Base-by-base conservation (phyloP, 2,113 vertebrate genomes). In the Phalacrocorax aristotelis region DNA sequence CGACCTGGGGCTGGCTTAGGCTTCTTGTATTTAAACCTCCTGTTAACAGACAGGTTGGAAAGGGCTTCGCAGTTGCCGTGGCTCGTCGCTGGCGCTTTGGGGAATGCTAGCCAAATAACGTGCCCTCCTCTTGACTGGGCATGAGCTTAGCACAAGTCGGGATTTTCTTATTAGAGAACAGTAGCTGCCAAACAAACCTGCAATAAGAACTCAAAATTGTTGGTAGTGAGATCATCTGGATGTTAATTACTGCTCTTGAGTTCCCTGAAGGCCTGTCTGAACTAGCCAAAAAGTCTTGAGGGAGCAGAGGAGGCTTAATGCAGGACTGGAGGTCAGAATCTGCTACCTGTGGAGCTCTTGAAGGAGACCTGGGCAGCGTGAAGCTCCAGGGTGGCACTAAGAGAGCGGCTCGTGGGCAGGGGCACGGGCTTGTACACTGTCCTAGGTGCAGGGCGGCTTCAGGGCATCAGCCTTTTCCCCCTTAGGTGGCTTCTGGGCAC, bases 311-410 rank as follows among this genome's bases (percentile, higher is more conserved):
- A 16, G 52, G 60, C 55, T 46, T 10, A 9, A 2, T 2, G 30
- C 38, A 3, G 68, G 30, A 1, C 1, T 36, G 51, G 62, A 7
- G 52, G 16, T 6, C 16, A 10, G 70, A 8, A 4, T 1, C 11
- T 13, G 88, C 25, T 16, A 0, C 44, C 78, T 4, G 44, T 2
- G 69, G 60, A 32, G 87, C 83, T 60, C 13, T 9, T 25, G 0
- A 2, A 13, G 80, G 58, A 65, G 86, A 36, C n/a, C 12, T 0
- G 68, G 70, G 57, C 58, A 13, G 49, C 18, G 0, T 0, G 15
- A 11, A 44, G 52, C 42, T 16, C 13, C 30, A 0, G 13, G 23
- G 21, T 1, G 15, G 4, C 0, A 9, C 25, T 1, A 2, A 1
- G 62, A 15, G 36, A 27, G 66, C 5, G 1, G 58, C 22, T 12